Conservation (phyloP, 2,797 vertebrate species). For the Chromis chromis region DNA sequence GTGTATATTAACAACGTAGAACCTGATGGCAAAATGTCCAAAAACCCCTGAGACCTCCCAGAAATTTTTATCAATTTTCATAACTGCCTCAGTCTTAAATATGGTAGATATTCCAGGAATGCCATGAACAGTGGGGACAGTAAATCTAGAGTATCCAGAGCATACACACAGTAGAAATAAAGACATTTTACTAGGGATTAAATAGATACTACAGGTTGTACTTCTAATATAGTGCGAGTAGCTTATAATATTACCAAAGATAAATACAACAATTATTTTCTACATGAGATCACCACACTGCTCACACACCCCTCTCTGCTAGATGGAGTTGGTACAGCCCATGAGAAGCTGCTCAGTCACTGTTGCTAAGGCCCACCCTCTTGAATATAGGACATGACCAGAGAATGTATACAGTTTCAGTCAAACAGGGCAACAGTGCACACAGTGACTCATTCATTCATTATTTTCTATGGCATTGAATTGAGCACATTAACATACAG, state of each 20-base stretch:
- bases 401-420: slow-evolving; percentile 63
- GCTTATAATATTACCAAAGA: not conserved
- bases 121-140: not conserved
- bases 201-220: no score
- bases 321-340: slow-evolving; percentile 71
- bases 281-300: not conserved
- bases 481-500: not conserved
- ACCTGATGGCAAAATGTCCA: no score
- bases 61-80: not conserved
- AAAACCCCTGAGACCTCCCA: no score
- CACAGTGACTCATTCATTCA: slow-evolving; percentile 22
- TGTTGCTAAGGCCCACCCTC: slow-evolving; percentile 80
- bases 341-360: slow-evolving; percentile 83
- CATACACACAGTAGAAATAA: not conserved
- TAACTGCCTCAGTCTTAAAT: not conserved
- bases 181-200: not conserved
- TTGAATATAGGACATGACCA: slow-evolving; percentile 73
- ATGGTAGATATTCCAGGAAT: not conserved
- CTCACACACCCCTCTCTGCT: slow-evolving; percentile 50
- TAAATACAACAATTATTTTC: not conserved
- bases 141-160: not conserved
- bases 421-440: slow-evolving; percentile 34
- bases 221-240: no score
- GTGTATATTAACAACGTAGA: not conserved
- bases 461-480: not conserved